Evolutionary conservation across 2,888 invertebrate species (phyloP).

Genomic region (Synanthedon tipuliformis): DNA sequence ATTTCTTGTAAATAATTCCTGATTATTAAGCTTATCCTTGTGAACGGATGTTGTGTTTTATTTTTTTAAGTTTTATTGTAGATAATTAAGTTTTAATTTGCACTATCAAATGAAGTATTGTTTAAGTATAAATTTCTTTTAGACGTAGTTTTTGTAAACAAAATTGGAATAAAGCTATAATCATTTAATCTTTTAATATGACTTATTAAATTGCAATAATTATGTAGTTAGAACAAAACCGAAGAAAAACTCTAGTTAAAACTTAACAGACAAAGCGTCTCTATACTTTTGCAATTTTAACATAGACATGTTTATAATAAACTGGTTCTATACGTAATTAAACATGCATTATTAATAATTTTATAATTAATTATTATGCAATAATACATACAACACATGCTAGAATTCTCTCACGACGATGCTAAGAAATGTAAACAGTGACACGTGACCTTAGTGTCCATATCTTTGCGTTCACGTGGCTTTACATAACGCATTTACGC

Average conservation of each 20-base stretch:
- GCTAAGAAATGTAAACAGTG: background rate
- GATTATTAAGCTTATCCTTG: constrained; percentile 5
- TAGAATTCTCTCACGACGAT: background rate
- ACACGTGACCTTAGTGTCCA: background rate
- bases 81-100: background rate
- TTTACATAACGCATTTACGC: too few relatives aligned
- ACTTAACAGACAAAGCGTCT: too few relatives aligned
- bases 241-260: too few relatives aligned
- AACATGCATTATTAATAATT: background rate
- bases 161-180: too few relatives aligned
- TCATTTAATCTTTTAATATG: too few relatives aligned
- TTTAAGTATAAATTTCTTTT: too few relatives aligned
- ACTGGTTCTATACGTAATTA: background rate
- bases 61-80: background rate
- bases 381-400: background rate
- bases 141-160: too few relatives aligned
- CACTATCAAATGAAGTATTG: too few relatives aligned
- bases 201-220: too few relatives aligned
- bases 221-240: too few relatives aligned
- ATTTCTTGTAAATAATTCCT: constrained; percentile 9
- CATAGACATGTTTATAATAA: background rate
- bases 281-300: background rate
- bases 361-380: constrained; percentile 1
- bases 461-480: too few relatives aligned
- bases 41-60: constrained; percentile 7